These are phyloP conservation scores for Tetrao urogallus DNA, from an alignment of 2,113 vertebrate species.

Conservation along the genomic window DNA sequence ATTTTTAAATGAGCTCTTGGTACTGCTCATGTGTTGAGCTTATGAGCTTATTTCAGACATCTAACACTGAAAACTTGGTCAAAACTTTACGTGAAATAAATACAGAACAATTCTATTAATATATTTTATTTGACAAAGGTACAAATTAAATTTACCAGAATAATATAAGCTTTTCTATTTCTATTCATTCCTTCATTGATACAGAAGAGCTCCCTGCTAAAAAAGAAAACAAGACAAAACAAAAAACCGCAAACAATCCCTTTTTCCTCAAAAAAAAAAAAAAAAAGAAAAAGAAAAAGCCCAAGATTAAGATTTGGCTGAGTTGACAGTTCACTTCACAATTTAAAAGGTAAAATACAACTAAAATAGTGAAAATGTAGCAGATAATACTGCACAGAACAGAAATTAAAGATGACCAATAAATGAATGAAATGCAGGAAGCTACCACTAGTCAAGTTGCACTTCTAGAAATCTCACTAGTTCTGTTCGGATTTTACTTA, in stretches of 20 bases:
- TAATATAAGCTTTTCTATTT: slow-evolving; percentile 55
- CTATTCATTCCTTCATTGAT: slow-evolving; percentile 33
- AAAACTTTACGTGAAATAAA: background rate
- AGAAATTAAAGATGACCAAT: background rate
- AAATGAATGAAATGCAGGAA: background rate
- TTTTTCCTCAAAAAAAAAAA: background rate
- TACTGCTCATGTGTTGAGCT: background rate
- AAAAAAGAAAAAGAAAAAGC: background rate
- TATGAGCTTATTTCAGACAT: background rate
- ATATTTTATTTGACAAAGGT: slow-evolving; percentile 50
- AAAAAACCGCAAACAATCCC: background rate
- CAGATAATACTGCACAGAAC: background rate
- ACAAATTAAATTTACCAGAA: slow-evolving; percentile 22
- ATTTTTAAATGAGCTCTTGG: background rate
- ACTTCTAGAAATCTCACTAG: background rate
- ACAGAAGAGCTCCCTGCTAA: slow-evolving; percentile 4
- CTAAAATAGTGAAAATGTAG: background rate
- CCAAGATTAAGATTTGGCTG: background rate
- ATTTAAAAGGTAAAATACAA: slow-evolving; percentile 11
- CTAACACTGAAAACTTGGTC: background rate
- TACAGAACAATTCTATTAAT: background rate
- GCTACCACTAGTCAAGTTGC: background rate
- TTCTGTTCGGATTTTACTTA: background rate
- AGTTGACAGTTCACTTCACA: slow-evolving; percentile 5
- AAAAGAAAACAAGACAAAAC: background rate